Evolutionary conservation across 2,797 vertebrate species (phyloP).

Genomic region (Diplodus sargus): DNA sequence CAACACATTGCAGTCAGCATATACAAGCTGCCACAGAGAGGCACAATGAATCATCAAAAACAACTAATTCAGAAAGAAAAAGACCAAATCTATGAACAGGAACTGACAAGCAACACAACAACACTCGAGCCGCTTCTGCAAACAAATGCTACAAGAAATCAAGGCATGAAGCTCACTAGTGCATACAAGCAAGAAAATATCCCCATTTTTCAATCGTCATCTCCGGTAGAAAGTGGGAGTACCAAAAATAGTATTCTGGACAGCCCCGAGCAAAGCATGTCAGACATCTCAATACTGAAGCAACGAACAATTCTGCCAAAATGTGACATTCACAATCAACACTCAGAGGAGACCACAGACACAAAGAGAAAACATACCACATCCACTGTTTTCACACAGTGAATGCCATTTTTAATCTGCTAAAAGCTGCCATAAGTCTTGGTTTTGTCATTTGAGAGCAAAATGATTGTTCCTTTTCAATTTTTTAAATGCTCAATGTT

Average conservation of each 20-base stretch:
- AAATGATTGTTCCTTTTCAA: not conserved
- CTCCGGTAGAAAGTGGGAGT: no score
- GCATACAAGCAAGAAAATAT: not conserved
- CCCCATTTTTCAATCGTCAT: not conserved
- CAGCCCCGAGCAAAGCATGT: not conserved
- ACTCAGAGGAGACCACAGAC: not conserved
- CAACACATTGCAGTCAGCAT: not conserved
- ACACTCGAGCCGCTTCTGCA: not conserved
- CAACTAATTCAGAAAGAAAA: not conserved
- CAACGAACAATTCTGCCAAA: not conserved
- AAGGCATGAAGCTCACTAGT: not conserved
- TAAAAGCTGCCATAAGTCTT: not conserved
- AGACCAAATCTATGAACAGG: not conserved
- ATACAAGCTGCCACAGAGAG: not conserved
- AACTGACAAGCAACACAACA: constrained; percentile 8
- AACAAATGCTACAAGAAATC: constrained; percentile 1
- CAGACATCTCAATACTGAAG: not conserved
- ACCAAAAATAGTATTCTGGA: no score
- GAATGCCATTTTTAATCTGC: not conserved
- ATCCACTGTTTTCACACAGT: not conserved
- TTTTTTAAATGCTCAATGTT: not conserved
- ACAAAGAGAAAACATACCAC: constrained; percentile 1
- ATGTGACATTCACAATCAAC: not conserved
- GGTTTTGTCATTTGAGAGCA: not conserved
- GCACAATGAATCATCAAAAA: not conserved